Evolutionary conservation across 1,140 invertebrate genomes (phyloP).

Genomic region (Rhynchophorus ferrugineus): DNA sequence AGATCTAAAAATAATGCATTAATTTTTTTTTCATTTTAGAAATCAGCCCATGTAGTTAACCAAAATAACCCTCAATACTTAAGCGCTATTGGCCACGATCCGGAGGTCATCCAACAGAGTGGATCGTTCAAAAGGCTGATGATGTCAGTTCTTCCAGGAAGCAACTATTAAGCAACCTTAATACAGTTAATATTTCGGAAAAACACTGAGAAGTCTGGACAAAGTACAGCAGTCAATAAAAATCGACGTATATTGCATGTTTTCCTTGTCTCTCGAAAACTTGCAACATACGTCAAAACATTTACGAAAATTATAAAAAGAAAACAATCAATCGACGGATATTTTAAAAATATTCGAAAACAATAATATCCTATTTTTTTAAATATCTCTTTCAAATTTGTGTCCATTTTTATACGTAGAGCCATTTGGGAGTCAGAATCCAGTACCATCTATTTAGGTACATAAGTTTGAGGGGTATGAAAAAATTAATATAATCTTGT

Average conservation of each 20-base stretch:
- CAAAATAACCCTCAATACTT: constrained; percentile 30
- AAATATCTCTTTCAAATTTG: constrained; percentile 26
- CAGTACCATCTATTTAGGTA: not conserved
- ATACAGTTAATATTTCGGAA: not conserved
- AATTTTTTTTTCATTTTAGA: constrained; percentile 25
- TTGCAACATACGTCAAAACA: not conserved
- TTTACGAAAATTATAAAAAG: not conserved
- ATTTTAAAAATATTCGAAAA: constrained; percentile 30
- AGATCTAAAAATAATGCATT: no score
- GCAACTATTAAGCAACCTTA: constrained; percentile 54
- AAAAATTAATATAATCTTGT: no score
- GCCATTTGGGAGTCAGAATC: constrained; percentile 27
- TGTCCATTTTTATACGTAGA: constrained; percentile 20
- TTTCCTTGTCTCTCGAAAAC: not conserved
- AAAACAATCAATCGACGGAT: constrained; percentile 20
- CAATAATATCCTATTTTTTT: constrained; percentile 18
- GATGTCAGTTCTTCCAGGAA: constrained; percentile 77
- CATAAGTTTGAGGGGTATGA: constrained; percentile 8
- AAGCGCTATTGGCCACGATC: constrained; percentile 42
- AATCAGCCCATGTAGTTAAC: constrained; percentile 25
- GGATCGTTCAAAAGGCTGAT: constrained; percentile 86
- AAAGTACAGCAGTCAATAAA: constrained; percentile 1
- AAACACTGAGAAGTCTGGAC: constrained; percentile 6
- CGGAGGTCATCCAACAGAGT: constrained; percentile 80
- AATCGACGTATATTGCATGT: not conserved